Base-by-base conservation (phyloP, 2,888 invertebrate genomes). In the Drosophila maculinotata region DNA sequence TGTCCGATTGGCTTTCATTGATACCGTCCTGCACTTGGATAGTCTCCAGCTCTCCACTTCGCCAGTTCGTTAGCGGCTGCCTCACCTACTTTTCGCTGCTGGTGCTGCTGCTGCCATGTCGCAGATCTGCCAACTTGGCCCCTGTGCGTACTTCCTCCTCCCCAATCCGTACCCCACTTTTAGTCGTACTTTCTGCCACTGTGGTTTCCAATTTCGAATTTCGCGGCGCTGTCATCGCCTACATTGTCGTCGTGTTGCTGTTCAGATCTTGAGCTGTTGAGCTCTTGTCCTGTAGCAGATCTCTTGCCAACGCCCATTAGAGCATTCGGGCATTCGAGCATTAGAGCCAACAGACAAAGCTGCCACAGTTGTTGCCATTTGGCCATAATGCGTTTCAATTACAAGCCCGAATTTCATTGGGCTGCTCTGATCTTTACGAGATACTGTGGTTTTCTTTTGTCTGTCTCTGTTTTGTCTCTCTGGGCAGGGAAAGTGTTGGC, bases 1-100 rank as follows among this genome's bases (percentile, higher is more conserved):
- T 83, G 82, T 83, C 85, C 79, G 82, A 87, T 87, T 69, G 76
- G 70, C 71, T 84, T 66, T 56, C 85, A 81, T 87, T 83, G 87
- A 86, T 86, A 82, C 65, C 39, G 57, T 60, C 54, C 67, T 44
- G 52, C 57, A 63, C 48, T 66, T 26, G 67, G 57, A 62, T 59
- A 71, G 53, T 45, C 51, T 49, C 30, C 52, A 51, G 71, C 74
- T 86, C 83, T 20, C 9, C 39, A 12, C 20, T n/a, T 39, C 39
- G 39, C 30, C 58, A 49, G 70, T 78, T 85, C 85, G 80, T 80
- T 80, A 86, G 80, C 69, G 60, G 64, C 76, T 64, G 76, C 76
- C 73, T 86, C 87, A 83, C 87, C 81, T 84, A 87, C 70, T 76
- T 84, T 81, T 72, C 68, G 71, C 42, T 20, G 20, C 20, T 20